phyloP scores from a whole-genome alignment of 2,113 vertebrate genomes.

The Ceuthmochares aereus region DNA sequence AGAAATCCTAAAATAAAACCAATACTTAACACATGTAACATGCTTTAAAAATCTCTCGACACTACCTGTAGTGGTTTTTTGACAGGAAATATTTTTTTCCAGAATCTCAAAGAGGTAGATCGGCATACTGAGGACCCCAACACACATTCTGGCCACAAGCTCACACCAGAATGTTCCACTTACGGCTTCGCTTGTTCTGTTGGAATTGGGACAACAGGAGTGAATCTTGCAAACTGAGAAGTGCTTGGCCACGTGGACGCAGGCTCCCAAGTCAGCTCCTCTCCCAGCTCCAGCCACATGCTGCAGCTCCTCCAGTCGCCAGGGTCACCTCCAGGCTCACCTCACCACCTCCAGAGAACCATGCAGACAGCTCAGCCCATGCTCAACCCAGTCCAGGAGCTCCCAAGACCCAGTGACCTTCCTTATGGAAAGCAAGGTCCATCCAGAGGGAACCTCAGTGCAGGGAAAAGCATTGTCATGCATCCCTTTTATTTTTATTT shows the following conservation, averaged over 20 bases:
- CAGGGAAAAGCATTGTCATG: not conserved
- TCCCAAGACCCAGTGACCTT: not conserved
- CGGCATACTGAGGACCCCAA: rapidly evolving
- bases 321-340: too few species aligned
- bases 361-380: rapidly evolving
- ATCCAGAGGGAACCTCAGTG: not conserved
- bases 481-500: not conserved
- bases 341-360: rapidly evolving
- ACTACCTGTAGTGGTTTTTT: not conserved
- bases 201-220: not conserved
- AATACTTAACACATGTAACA: not conserved
- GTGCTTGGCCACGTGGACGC: rapidly evolving
- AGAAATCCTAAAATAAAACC: not conserved
- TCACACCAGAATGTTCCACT: rapidly evolving
- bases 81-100: not conserved
- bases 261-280: not conserved
- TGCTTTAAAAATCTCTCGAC: not conserved
- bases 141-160: not conserved
- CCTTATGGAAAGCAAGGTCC: not conserved
- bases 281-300: not conserved
- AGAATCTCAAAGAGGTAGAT: not conserved
- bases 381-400: not conserved
- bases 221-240: not conserved
- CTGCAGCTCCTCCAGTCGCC: rapidly evolving
- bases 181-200: rapidly evolving